These are phyloP conservation scores for Zosterops borbonicus DNA, from an alignment of 2,113 vertebrate species.

Conservation along the genomic window DNA sequence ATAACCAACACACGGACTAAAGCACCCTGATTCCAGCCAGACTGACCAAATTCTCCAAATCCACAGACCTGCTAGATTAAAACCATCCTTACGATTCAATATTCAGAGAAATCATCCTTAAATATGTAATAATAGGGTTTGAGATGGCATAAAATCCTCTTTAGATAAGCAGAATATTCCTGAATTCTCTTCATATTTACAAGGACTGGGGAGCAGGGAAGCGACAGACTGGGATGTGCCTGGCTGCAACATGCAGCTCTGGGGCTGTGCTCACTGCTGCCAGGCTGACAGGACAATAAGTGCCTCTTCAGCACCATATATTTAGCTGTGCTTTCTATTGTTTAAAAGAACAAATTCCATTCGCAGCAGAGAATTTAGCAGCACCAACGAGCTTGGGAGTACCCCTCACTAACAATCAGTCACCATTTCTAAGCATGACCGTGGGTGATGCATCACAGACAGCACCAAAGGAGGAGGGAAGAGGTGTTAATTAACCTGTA, in stretches of 20 bases:
- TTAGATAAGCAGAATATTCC: background rate
- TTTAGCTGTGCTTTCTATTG: background rate
- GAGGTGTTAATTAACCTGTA: conserved; percentile 54
- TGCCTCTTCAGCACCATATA: background rate
- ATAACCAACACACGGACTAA: background rate
- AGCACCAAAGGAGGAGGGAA: background rate
- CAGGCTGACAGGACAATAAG: background rate
- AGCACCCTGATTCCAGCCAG: background rate
- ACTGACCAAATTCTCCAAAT: background rate
- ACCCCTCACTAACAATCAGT: background rate
- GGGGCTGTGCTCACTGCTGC: background rate
- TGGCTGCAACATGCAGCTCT: background rate
- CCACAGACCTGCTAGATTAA: background rate
- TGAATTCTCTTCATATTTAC: background rate
- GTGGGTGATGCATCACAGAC: background rate
- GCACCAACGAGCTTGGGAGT: background rate
- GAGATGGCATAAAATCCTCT: conserved; percentile 25
- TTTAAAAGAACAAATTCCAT: background rate
- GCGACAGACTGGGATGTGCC: background rate
- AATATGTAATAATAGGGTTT: background rate
- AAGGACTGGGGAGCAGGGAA: background rate
- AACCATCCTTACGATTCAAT: conserved; percentile 7
- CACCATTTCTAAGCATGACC: background rate
- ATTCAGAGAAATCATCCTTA: conserved; percentile 23
- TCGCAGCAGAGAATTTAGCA: background rate